A percentile compares a stretch with the other conserved stretches of the same genome.
Evolutionary conservation across 2,113 vertebrate species (phyloP).

Genomic region (Eleginops maclovinus): DNA sequence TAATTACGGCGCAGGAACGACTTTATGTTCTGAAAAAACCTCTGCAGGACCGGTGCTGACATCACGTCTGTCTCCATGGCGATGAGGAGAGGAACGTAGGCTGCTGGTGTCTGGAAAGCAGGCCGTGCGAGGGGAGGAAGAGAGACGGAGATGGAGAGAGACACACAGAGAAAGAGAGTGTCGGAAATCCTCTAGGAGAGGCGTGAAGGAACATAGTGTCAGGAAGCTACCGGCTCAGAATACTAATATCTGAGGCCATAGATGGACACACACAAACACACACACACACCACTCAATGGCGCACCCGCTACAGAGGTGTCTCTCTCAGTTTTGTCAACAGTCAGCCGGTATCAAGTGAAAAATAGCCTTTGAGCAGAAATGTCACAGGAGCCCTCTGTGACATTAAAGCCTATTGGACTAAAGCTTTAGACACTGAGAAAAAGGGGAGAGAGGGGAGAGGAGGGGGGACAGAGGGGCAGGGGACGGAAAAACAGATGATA

Average conservation of each 20-base stretch:
- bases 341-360: constrained; percentile 72
- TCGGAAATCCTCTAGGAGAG: constrained; percentile 82
- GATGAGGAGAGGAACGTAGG: constrained; percentile 73
- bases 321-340: constrained; percentile 75
- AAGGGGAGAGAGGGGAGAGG: constrained; percentile 13
- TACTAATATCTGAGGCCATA: constrained; percentile 71
- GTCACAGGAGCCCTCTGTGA: constrained; percentile 68
- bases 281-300: constrained; percentile 1
- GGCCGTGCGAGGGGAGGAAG: constrained; percentile 52
- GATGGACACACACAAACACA: constrained; percentile 29
- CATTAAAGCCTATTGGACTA: constrained; percentile 72
- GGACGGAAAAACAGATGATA: constrained; percentile 44
- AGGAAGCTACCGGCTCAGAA: constrained; percentile 78
- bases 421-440: constrained; percentile 43
- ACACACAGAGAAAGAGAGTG: constrained; percentile 60
- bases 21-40: constrained; percentile 64
- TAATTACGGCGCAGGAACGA: constrained; percentile 49
- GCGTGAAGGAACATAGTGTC: constrained; percentile 79
- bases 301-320: constrained; percentile 39
- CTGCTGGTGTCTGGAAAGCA: constrained; percentile 71
- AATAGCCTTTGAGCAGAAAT: constrained; percentile 77
- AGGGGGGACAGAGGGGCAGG: background rate
- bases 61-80: constrained; percentile 87
- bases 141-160: constrained; percentile 59
- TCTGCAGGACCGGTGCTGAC: constrained; percentile 75